Evolutionary conservation across 1,140 invertebrate species (phyloP), one percentile per base, ranked within the genome.

Genomic region (Dinoponera quadriceps): DNA sequence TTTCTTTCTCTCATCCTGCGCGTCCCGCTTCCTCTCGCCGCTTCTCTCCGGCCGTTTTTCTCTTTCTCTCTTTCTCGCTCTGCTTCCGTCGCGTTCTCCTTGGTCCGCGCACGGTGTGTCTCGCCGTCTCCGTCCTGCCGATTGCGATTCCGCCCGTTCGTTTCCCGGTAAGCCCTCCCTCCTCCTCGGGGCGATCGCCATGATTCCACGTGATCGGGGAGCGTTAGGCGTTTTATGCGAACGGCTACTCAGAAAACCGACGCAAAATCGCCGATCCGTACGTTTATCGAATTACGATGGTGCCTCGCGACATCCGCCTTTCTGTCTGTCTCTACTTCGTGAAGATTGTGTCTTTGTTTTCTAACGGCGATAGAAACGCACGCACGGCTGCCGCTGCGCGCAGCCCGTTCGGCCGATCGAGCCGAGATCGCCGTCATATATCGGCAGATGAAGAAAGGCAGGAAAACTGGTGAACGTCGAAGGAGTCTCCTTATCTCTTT

Each of bases 251-350:
- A 89, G 88, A 89, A 89, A 90, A 89, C 82, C 86, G 71, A n/a
- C 77, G 84, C 88, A 88, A 90, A 90, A 90, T 90, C 89, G 54
- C 38, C 84, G 77, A 88, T 88, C 81, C 60, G 86, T 88, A 90
- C 88, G 84, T 88, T 90, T 90, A 90, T 90, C 89, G 89, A 90
- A 90, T 90, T 90, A 90, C 84, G 84, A 88, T 81, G 78, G 73
- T 83, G 57, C 80, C 55, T 33, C 60, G 18, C 57, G 73, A 81
- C 59, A 60, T 84, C 48, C 38, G 62, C 54, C 65, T 72, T 75
- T 75, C 62, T 38, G 59, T 75, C 73, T 60, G 55, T 69, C 66
- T 3, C 38, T 68, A 49, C 29, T 18, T 48, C 14, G 33, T 33
- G n/a, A 78, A n/a, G 75, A 57, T 11, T 7, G n/a, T 71, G 29